Base-by-base conservation (phyloP, 2,113 vertebrate species). In the Colaptes auratus region DNA sequence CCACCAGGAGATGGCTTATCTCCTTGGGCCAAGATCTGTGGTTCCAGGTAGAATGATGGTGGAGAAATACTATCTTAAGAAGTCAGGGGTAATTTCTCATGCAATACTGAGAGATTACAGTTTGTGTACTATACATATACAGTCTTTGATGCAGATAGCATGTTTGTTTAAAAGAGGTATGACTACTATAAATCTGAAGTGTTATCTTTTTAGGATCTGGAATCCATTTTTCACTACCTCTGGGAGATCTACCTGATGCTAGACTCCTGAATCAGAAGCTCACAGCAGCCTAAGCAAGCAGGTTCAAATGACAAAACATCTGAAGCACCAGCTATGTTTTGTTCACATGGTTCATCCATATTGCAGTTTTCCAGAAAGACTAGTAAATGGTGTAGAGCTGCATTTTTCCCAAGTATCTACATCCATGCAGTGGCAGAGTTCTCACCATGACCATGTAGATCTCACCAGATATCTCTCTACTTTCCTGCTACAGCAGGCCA, bases 381-480 rank as follows among this genome's bases (percentile, higher is more conserved):
- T 16, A 70, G 39, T 70, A 66, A 66, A 72, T 6, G 8, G 14
- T 24, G 21, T 10, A 42, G 60, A 81, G 35, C 16, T 70, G 25
- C 65, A n/a, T 25, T 59, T 84, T 70, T 21, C 36, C 30, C 52
- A 48, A 39, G 4, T 52, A 61, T 9, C 21, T 76, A 13, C 27
- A 55, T 44, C 18, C 15, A 66, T 4, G 7, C n/a, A 67, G 27
- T 7, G 25, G 8, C n/a, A 79, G 23, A 55, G 5, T 6, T 44
- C 17, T 44, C 11, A 30, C 24, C 35, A 14, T 9, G 39, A 17
- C 30, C 16, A 53, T 0, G 0, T 19, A 50, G 24, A 6, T 71
- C 28, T 74, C 31, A 48, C 10, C 35, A 44, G n/a, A 63, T 53
- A 19, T 42, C 61, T 31, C 60, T 58, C 66, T 31, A 15, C 6